Evolutionary conservation across 2,888 invertebrate species (phyloP), one percentile per base, ranked within the genome.

Genomic region (Drosophila borealis): DNA sequence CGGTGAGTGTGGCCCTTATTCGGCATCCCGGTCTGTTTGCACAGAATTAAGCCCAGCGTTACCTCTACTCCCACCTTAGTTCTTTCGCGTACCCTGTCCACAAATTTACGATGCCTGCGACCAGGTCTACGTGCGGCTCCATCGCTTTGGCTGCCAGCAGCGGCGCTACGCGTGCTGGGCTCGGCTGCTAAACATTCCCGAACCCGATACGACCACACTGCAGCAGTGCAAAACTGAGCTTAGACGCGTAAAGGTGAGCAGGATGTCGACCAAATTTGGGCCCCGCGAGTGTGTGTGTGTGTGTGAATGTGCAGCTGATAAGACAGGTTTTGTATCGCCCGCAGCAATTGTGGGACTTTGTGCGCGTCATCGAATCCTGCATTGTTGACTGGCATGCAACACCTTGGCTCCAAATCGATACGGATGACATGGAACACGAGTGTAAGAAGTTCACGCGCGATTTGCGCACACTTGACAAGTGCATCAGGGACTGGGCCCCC

Each of bases 371-470:
- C 56, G 94, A 95, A 90, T 96, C 96, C 13, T 96, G 96, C 80
- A 95, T 98, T 76, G 95, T 96, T 73, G 96, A 97, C 91, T 99
- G 99, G 98, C 98, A 98, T 93, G 96, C 95, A 67, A 98, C 98
- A 0, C 95, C 96, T 9, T 99, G 98, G 98, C 96, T 96, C 89
- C 96, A 96, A 90, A 97, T 99, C 76, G 98, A 98, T 90, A 97
- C 98, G 4, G 99, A 99, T 89, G 95, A 96, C 75, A 97, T 98
- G 96, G 98, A 98, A 91, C 96, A 97, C 92, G 98, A 98, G 91
- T 97, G 98, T 93, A 98, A 98, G 93, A 96, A 97, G 87, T 97
- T 98, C 90, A 95, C 96, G 0, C 98, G 98, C 91, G 97, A 98
- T 89, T 93, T 98, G 55, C 94, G 97, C 81, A 95, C 94, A 64